Evolutionary conservation across 2,113 vertebrate species (phyloP), one percentile per base, ranked within the genome.

Genomic region (Solenodon paradoxus): DNA sequence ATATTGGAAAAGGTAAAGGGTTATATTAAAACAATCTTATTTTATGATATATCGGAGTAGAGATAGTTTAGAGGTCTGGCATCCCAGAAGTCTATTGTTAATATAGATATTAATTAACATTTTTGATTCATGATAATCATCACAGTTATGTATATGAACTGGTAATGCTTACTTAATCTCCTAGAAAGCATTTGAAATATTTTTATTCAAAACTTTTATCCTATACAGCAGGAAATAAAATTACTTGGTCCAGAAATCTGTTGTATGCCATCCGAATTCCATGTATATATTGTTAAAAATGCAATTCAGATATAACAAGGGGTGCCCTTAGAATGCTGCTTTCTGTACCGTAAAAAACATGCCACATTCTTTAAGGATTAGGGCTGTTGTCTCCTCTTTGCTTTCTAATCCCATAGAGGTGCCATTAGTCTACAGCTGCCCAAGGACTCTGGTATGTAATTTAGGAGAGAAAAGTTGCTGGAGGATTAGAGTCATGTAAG

Each of bases 291-390:
- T 79, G 19, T 89, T 95, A 71, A 83, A 80, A 74, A 74, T 59
- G 13, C 3, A 53, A 30, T 92, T 95, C 35, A 45, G 63, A 1
- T 83, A 75, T 66, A 69, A 84, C 42, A 32, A 75, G 45, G 19
- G 20, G 6, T 77, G 10, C 9, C 32, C 51, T 87, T 57, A 72
- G 19, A 69, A 82, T 59, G 83, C 51, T 59, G 7, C 64, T 83
- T 79, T 92, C 66, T 86, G 40, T 9, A 32, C 83, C 47, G 5
- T 0, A 79, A 84, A 16, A 86, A 95, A 61, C 42, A 81, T 40
- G 57, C 83, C 16, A 57, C 68, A 82, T 94, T 82, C n/a, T 51
- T 79, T 53, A n/a, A 77, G 45, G 61, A 90, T 94, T 94, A 92
- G n/a, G 72, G 51, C 13, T 68, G 49, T 81, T 88, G 49, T 92